Evolutionary conservation across 2,888 invertebrate species (phyloP).

Genomic region (Dynastes tityus): DNA sequence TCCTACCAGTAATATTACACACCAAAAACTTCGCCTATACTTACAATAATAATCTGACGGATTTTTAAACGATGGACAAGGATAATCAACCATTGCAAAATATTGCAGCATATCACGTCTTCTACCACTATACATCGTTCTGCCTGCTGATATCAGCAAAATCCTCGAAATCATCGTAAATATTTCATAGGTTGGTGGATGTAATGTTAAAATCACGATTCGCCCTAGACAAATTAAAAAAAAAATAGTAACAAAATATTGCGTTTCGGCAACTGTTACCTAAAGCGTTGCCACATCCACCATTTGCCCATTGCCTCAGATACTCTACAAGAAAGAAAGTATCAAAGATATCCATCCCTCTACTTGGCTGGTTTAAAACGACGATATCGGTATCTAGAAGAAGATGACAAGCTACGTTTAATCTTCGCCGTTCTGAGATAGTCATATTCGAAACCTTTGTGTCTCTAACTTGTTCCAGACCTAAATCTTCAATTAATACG

Average conservation of each 20-base stretch:
- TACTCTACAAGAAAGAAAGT: conserved; percentile 96
- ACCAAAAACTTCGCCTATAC: conserved; percentile 63
- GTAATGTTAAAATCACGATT: conserved; percentile 91
- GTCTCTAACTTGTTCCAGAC: conserved; percentile 90
- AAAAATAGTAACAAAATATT: background rate
- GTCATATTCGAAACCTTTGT: conserved; percentile 90
- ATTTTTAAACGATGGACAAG: conserved; percentile 96
- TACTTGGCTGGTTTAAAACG: conserved; percentile 90
- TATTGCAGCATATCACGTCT: conserved; percentile 93
- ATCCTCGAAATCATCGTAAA: conserved; percentile 94
- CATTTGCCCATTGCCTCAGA: conserved; percentile 89
- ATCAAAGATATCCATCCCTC: conserved; percentile 95
- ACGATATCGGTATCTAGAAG: conserved; percentile 90
- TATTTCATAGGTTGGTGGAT: conserved; percentile 96
- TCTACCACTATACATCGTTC: conserved; percentile 93
- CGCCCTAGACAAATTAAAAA: conserved; percentile 72
- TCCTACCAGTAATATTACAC: too few species aligned
- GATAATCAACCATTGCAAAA: conserved; percentile 90
- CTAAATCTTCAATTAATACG: conserved; percentile 91
- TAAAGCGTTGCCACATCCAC: conserved; percentile 68
- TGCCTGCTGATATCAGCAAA: conserved; percentile 89
- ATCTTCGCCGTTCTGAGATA: conserved; percentile 87
- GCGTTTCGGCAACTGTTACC: conserved; percentile 54
- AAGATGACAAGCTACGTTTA: conserved; percentile 92
- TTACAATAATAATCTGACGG: conserved; percentile 96